Evolutionary conservation across 2,888 invertebrate species (phyloP).

Genomic region (Mythimna impura): DNA sequence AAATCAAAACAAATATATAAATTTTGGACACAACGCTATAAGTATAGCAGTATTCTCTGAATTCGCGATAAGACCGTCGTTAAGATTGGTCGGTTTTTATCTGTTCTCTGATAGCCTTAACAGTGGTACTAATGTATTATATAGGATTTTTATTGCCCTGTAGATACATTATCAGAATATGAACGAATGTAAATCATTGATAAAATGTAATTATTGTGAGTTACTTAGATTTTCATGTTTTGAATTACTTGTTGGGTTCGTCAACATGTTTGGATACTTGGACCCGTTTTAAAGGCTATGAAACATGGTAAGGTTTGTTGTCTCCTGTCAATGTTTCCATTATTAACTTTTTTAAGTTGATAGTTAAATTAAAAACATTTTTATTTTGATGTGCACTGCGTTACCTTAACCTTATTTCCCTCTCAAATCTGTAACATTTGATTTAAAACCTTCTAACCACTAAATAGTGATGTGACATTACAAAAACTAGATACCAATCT

Average conservation of each 20-base stretch:
- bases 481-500: conserved; percentile 59
- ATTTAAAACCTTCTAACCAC: conserved; percentile 18
- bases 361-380: not conserved
- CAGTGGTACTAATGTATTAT: conserved; percentile 81
- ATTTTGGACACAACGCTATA: conserved; percentile 45
- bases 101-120: conserved; percentile 81
- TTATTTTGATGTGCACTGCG: not conserved
- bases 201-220: conserved; percentile 62
- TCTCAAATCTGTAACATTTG: not conserved
- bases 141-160: conserved; percentile 79
- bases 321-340: not conserved
- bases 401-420: not conserved
- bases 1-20: conserved; percentile 56
- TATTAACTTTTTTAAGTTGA: not conserved
- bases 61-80: conserved; percentile 84
- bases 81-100: conserved; percentile 84
- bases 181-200: conserved; percentile 72
- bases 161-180: conserved; percentile 74
- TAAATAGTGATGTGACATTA: conserved; percentile 57
- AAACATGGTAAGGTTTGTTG: not conserved
- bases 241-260: conserved; percentile 19
- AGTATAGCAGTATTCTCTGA: conserved; percentile 72
- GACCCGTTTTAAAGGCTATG: not conserved
- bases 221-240: conserved; percentile 48
- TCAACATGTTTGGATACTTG: not conserved